A percentile compares a stretch with the other conserved stretches of the same genome.
Conservation (phyloP, 2,888 invertebrate species). For the Belgica antarctica region DNA sequence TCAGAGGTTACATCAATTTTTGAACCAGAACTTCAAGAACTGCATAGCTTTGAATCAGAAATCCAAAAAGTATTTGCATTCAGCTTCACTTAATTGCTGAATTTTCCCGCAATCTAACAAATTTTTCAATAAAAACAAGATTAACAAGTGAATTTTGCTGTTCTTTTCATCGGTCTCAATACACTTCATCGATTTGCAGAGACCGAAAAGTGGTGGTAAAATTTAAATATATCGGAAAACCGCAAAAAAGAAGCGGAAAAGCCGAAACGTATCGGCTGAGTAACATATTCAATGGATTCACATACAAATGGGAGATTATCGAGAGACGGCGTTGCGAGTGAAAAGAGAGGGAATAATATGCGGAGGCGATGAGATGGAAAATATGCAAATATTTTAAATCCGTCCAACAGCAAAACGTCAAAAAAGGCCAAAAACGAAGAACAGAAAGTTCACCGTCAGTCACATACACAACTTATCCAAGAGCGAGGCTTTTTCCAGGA, state of each 20-base stretch:
- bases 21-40: no score
- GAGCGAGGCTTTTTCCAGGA: neutral
- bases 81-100: neutral
- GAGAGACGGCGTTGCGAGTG: neutral
- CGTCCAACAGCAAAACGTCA: conserved; percentile 28
- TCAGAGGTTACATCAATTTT: no score
- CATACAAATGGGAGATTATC: conserved; percentile 30
- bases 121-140: conserved; percentile 28
- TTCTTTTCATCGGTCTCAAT: conserved; percentile 24
- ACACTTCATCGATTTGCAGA: neutral
- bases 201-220: conserved; percentile 1
- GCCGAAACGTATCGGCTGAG: conserved; percentile 1
- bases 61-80: neutral
- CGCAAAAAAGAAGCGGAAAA: conserved; percentile 18
- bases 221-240: conserved; percentile 27
- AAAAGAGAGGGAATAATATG: neutral
- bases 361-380: conserved; percentile 17
- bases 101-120: neutral
- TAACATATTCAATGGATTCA: conserved; percentile 31
- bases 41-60: no score
- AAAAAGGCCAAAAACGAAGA: no score
- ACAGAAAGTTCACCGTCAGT: conserved; percentile 8
- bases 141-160: conserved; percentile 34
- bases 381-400: conserved; percentile 34
- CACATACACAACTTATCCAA: conserved; percentile 6